Conservation (phyloP, 92 coral and sea anemone genomes). For the Blastomussa wellsi region DNA sequence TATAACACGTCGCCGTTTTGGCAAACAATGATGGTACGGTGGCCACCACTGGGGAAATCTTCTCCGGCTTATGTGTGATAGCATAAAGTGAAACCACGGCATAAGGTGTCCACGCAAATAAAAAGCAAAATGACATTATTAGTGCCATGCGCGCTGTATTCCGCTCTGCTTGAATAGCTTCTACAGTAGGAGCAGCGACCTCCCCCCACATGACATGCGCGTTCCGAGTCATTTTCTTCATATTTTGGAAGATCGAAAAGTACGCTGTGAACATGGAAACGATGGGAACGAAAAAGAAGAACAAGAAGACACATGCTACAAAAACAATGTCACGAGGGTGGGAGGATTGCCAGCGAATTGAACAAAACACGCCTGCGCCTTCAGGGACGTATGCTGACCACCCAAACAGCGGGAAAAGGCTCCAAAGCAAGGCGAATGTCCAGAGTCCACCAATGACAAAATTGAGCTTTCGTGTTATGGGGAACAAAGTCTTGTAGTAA, state of each 20-base stretch:
- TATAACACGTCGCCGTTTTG: constrained; percentile 37
- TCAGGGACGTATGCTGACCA: constrained; percentile 80
- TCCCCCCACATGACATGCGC: constrained; percentile 65
- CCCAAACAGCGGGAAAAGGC: constrained; percentile 68
- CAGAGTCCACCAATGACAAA: constrained; percentile 46
- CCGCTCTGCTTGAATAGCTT: constrained; percentile 29
- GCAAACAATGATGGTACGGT: constrained; percentile 44
- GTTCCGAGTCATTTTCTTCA: constrained; percentile 45
- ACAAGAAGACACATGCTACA: constrained; percentile 53
- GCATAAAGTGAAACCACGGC: constrained; percentile 43
- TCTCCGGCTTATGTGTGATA: not conserved
- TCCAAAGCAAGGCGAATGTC: constrained; percentile 60
- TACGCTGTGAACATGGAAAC: constrained; percentile 43
- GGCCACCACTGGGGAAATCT: constrained; percentile 25
- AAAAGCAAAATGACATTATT: constrained; percentile 35
- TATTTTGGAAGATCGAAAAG: constrained; percentile 44
- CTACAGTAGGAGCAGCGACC: constrained; percentile 43
- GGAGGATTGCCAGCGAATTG: constrained; percentile 69
- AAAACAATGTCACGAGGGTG: constrained; percentile 37
- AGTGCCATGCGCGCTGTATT: constrained; percentile 45
- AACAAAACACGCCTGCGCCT: constrained; percentile 68
- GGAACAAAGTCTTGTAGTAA: not conserved
- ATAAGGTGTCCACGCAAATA: constrained; percentile 61
- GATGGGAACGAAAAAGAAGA: constrained; percentile 71
- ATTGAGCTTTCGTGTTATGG: not conserved